phyloP scores from a whole-genome alignment of 2,113 vertebrate genomes.

The Todiramphus chloris region DNA sequence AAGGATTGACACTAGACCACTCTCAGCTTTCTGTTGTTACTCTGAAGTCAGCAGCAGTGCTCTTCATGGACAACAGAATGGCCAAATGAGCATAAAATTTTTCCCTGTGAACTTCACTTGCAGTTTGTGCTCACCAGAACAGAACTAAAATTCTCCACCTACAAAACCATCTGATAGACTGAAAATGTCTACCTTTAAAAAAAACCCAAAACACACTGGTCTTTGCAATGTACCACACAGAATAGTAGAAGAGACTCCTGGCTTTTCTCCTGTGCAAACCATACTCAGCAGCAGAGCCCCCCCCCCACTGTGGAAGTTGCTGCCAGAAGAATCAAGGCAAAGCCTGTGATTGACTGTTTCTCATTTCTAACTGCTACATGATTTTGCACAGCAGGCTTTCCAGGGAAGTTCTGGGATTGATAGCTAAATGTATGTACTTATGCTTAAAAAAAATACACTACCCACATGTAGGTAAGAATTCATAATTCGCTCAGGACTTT shows the following conservation, averaged over 20 bases:
- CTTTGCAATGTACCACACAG: background rate
- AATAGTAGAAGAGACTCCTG: background rate
- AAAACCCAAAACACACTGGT: background rate
- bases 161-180: background rate
- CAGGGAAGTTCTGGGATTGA: background rate
- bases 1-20: background rate
- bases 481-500: background rate
- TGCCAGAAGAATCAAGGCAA: background rate
- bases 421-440: background rate
- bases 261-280: background rate
- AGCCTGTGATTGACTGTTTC: background rate
- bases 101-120: background rate
- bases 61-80: background rate
- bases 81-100: background rate
- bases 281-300: background rate
- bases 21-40: background rate
- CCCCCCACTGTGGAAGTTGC: background rate
- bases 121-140: background rate
- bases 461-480: background rate
- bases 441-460: background rate
- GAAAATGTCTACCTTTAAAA: background rate
- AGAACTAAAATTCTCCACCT: background rate
- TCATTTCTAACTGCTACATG: background rate
- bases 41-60: background rate
- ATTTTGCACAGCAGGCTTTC: conserved; percentile 18